A percentile compares a stretch with the other conserved stretches of the same genome.
These are phyloP conservation scores for Calidris pugnax DNA, from an alignment of 2,113 vertebrate genomes.

Conservation along the genomic window DNA sequence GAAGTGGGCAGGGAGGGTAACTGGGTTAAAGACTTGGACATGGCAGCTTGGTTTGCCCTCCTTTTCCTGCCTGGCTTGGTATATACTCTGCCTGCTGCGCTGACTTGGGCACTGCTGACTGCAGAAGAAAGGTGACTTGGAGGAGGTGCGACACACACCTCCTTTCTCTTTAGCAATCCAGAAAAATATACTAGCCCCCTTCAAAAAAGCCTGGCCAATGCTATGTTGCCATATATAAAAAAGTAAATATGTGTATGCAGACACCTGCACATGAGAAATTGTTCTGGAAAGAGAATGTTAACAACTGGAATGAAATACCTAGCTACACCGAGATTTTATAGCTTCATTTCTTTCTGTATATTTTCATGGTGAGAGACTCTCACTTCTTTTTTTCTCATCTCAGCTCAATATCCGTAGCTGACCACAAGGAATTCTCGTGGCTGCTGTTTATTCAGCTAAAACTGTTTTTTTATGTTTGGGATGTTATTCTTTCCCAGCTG, in stretches of 20 bases:
- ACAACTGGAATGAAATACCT: background rate
- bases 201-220: background rate
- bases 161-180: background rate
- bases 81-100: accelerated
- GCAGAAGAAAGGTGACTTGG: background rate
- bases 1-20: background rate
- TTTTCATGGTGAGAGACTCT: background rate
- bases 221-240: background rate
- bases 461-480: background rate
- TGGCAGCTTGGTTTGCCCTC: background rate
- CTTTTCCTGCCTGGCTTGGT: background rate
- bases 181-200: background rate
- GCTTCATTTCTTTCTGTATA: background rate
- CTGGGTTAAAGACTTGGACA: background rate
- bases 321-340: background rate
- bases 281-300: background rate
- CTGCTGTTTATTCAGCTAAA: background rate
- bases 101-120: background rate
- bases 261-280: background rate
- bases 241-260: background rate
- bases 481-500: background rate
- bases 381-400: background rate
- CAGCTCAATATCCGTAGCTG: background rate
- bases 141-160: background rate
- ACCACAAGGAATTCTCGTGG: background rate